Base-by-base conservation (phyloP, 2,113 vertebrate genomes). In the Pycnonotus jocosus region DNA sequence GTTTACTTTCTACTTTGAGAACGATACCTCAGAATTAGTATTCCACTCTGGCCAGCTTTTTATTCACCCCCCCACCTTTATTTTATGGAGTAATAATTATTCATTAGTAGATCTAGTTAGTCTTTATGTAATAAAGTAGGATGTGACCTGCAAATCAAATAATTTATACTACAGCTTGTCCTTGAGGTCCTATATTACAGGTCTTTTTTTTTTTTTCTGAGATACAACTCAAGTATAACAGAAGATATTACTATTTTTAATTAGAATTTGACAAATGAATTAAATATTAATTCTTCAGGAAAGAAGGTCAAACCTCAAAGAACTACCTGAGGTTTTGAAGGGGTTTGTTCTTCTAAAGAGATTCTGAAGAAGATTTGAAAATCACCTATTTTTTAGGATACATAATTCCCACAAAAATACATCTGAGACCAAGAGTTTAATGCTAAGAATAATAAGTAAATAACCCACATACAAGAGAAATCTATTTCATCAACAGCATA, bases 31-130 rank as follows among this genome's bases (percentile, higher is more conserved):
- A 92, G 95, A 96, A 98, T 98, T 96, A 97, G 89, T 95, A 98
- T 98, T 97, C 97, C 54, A n/a, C 82, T 93, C 95, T 62, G 94
- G 96, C 76, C 76, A 68, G 51, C 53, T 87, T 78, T 42, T 50
- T 86, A 83, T 56, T 17, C 56, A 10, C 23, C 11, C 17, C 54
- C 77, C 72, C 74, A 50, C 92, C 80, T 78, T 96, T 97, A 96
- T 98, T 98, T 98, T 98, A 98, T 97, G 94, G 96, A 97, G 97
- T 97, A 97, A 98, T 98, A 97, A 98, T 98, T 98, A 98, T 98
- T 98, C 98, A 98, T 98, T 98, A 98, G 97, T 96, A 96, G 97
- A 95, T 97, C 96, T 96, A 96, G 79, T 97, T 97, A 97, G 95
- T 97, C 98, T 97, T 97, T 96, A 94, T 96, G 95, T 97, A 97